Percentiles rank a stretch among this genome's conserved stretches.
These are phyloP conservation scores for Alectoris magna DNA, from an alignment of 2,797 vertebrate genomes.

Conservation along the genomic window DNA sequence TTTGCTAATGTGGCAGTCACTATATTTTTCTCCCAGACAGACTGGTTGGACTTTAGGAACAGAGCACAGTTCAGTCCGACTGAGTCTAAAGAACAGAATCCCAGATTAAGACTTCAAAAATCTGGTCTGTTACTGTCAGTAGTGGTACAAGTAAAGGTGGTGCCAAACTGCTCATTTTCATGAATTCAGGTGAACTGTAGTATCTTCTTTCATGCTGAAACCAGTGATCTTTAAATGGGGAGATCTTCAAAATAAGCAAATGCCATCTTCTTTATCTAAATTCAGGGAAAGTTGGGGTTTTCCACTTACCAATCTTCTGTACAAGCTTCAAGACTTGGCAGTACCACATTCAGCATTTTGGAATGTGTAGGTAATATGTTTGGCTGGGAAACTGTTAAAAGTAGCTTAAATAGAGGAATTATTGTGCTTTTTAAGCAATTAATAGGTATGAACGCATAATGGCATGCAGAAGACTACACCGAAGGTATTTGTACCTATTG, in stretches of 20 bases:
- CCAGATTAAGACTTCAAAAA: not conserved
- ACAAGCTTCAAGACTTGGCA: not conserved
- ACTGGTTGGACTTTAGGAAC: not conserved
- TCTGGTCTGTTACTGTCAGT: not conserved
- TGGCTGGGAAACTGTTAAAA: not conserved
- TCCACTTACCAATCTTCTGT: not conserved
- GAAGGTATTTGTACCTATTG: not conserved
- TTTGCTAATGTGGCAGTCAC: not conserved
- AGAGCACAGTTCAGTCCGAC: not conserved
- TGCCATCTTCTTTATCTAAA: not conserved
- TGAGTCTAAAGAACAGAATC: not conserved
- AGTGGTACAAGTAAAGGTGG: not conserved
- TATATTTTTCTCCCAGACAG: not conserved
- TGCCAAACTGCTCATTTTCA: not conserved
- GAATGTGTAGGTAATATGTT: not conserved
- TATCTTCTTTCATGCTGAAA: not conserved
- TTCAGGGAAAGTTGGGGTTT: not conserved
- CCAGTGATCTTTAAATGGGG: not conserved
- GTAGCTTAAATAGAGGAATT: not conserved
- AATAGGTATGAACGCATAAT: not conserved
- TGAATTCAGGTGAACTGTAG: not conserved
- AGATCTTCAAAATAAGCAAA: not conserved
- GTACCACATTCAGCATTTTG: not conserved
- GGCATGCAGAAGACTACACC: not conserved
- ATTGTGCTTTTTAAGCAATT: not conserved